Evolutionary conservation across 1,140 invertebrate genomes (phyloP), one percentile per base, ranked within the genome.

Genomic region (Bombus vancouverensis): DNA sequence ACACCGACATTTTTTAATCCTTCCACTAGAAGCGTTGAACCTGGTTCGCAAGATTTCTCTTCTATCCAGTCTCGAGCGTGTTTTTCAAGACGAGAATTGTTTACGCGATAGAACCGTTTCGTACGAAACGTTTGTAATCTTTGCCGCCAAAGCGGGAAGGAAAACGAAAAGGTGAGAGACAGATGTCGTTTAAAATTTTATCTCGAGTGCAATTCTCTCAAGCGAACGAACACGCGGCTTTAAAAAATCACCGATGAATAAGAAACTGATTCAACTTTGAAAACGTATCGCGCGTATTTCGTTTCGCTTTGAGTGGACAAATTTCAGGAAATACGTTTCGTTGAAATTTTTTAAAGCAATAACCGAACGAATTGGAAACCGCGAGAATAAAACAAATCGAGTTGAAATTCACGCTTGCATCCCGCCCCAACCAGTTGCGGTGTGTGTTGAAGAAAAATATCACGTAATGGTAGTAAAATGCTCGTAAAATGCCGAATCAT

Each of bases 1-100:
- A 57, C 34, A 34, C 34, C 47, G 47, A 37, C 70, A 62, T 74
- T 25, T 72, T 57, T 73, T 39, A 73, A 62, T 81, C 18, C 53
- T 9, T 42, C 32, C n/a, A 10, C n/a, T 1, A 13, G 28, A 62
- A 77, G 15, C 39, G 72, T 25, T 15, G 25, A n/a, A 42, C 28
- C 25, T 15, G n/a, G 10, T 13, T 28, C 71, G 39, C 42, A 22
- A 47, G 28, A 34, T 47, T 53, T n/a, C 39, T 42, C 71, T 44
- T 42, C 32, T 15, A 72, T 32, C 39, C 37, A 37, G 32, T n/a
- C 28, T 5, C 39, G 25, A 3, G 25, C 25, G 39, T 42, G 9
- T 44, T 42, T 15, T 73, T 44, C n/a, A 9, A 32, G 15, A n/a
- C n/a, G 32, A 25, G 59, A 37, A 34, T 13, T 32, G 32, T 59